Evolutionary conservation across 1,140 invertebrate genomes (phyloP).

Genomic region (Sycophila sp.): DNA sequence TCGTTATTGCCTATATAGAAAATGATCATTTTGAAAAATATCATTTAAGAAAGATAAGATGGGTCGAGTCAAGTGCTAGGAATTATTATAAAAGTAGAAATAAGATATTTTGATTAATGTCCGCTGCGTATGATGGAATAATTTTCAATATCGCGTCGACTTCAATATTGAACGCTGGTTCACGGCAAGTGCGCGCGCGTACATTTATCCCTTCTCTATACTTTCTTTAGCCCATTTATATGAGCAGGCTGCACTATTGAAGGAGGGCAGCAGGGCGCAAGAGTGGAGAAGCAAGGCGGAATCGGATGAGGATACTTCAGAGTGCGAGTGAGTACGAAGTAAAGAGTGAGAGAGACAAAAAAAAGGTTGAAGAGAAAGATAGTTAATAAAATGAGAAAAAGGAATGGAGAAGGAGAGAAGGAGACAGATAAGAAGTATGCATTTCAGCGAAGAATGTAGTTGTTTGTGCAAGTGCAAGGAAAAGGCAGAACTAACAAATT

Average conservation of each 20-base stretch:
- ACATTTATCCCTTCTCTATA: slow-evolving; percentile 4
- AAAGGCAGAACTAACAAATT: neutral
- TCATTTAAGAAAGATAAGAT: too few relatives aligned
- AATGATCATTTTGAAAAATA: too few relatives aligned
- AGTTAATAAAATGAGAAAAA: neutral
- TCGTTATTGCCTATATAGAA: too few relatives aligned
- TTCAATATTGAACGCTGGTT: neutral
- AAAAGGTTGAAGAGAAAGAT: neutral
- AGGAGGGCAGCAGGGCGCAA: slow-evolving; percentile 5
- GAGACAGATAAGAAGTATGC: neutral
- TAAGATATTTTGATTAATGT: too few relatives aligned
- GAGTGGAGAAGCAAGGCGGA: neutral
- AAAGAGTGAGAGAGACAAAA: neutral
- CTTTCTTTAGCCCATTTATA: neutral
- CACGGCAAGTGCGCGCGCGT: neutral
- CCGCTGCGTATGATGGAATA: too few relatives aligned
- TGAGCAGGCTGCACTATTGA: neutral
- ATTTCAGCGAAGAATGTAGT: neutral
- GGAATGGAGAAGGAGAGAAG: neutral
- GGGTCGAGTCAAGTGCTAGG: too few relatives aligned
- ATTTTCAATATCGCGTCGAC: too few relatives aligned
- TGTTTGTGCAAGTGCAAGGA: neutral
- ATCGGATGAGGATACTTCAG: neutral
- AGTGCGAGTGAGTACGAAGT: neutral
- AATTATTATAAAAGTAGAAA: too few relatives aligned